A percentile compares a stretch with the other conserved stretches of the same genome.
Conservation (phyloP, 2,113 vertebrate species). For the Megaleporinus macrocephalus region DNA sequence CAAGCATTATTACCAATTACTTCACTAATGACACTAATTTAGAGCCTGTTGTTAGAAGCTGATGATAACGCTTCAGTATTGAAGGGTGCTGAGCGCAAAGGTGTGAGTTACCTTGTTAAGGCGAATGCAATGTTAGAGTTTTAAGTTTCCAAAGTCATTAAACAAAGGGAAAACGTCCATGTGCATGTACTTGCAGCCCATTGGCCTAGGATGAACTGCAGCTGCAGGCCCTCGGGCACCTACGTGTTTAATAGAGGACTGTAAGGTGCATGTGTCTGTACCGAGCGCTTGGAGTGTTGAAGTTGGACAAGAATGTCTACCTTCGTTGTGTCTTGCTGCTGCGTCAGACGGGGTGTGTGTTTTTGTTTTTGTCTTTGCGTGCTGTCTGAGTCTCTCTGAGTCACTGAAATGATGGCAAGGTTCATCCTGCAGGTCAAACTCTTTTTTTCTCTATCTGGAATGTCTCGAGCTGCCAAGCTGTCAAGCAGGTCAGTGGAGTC, state of each 20-base stretch:
- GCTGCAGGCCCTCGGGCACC: slow-evolving; percentile 19
- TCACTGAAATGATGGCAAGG: slow-evolving; percentile 4
- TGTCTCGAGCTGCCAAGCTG: slow-evolving; percentile 53
- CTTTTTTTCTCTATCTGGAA: slow-evolving; percentile 42
- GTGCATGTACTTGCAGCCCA: background rate
- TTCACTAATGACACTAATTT: too few species aligned
- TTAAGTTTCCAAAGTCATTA: background rate
- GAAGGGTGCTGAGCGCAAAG: too few species aligned
- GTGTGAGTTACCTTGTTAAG: too few species aligned
- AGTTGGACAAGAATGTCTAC: background rate
- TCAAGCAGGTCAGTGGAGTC: slow-evolving; percentile 53
- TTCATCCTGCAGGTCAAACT: background rate
- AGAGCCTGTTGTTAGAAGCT: too few species aligned
- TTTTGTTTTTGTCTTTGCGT: background rate
- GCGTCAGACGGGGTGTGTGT: background rate
- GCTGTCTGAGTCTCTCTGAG: slow-evolving; percentile 5
- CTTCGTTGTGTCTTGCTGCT: slow-evolving; percentile 13
- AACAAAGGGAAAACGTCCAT: background rate
- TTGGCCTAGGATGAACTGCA: background rate
- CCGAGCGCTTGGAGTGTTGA: background rate
- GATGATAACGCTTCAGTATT: too few species aligned
- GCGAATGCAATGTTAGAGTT: background rate
- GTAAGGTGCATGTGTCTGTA: slow-evolving; percentile 3
- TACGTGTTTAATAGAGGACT: background rate
- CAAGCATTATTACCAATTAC: too few species aligned